Evolutionary conservation across 1,140 invertebrate genomes (phyloP).

Genomic region (Fopius arisanus): DNA sequence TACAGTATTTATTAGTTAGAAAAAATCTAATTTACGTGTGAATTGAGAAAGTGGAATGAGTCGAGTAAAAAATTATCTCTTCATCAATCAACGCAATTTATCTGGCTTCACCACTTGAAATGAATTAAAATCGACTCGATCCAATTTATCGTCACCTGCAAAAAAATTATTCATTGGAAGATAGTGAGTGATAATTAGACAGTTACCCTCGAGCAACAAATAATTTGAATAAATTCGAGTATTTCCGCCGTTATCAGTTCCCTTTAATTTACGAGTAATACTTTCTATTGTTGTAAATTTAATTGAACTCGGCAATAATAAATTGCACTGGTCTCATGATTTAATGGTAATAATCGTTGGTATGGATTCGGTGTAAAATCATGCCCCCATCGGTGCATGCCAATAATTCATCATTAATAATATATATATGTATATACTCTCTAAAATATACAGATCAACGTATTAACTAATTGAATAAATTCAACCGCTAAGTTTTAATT

Average conservation of each 20-base stretch:
- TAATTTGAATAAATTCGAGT: not conserved
- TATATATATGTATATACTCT: conserved; percentile 22
- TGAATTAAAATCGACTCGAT: not conserved
- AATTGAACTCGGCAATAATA: not conserved
- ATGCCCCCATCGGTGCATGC: not conserved
- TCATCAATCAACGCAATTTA: too few species aligned
- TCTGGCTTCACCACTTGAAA: not conserved
- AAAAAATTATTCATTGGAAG: not conserved
- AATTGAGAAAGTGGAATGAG: too few species aligned
- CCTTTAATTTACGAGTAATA: not conserved
- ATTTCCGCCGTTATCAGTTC: not conserved
- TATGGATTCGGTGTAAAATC: not conserved
- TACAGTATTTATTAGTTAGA: not conserved
- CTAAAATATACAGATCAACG: conserved; percentile 34
- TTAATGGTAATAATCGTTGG: not conserved
- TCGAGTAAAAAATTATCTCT: too few species aligned
- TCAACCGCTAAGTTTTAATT: not conserved
- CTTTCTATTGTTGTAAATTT: not conserved
- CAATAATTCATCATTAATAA: not conserved
- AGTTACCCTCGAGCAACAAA: not conserved
- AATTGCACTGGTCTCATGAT: not conserved
- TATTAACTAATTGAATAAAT: conserved; percentile 2
- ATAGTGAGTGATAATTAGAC: not conserved
- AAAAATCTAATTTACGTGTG: not conserved
- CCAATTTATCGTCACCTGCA: not conserved